Percentiles rank a stretch among this genome's conserved stretches.
Conservation (phyloP, 1,140 invertebrate genomes). For the Ptiloglossa arizonensis region DNA sequence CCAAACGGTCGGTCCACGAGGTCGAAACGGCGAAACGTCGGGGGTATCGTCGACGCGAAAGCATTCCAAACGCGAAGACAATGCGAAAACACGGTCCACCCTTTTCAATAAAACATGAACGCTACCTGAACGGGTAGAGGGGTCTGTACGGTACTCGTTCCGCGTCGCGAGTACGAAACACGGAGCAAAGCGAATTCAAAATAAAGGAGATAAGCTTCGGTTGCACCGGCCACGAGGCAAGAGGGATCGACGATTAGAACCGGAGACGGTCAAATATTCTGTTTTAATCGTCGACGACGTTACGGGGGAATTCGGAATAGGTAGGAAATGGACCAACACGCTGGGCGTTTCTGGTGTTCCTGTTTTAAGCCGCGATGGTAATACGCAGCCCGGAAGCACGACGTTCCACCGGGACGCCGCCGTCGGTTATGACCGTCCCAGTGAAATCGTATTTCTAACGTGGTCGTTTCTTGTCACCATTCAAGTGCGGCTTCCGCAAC, state of each 20-base stretch:
- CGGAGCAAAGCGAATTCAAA: neutral
- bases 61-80: too few relatives aligned
- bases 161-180: neutral
- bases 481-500: constrained; percentile 48
- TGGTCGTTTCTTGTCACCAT: constrained; percentile 50
- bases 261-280: neutral
- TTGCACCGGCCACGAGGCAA: neutral
- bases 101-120: too few relatives aligned
- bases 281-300: constrained; percentile 17
- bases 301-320: neutral
- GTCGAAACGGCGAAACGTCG: too few relatives aligned
- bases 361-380: constrained; percentile 25
- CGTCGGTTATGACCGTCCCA: constrained; percentile 31
- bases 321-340: constrained; percentile 23
- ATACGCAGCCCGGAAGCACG: constrained; percentile 24
- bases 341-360: neutral
- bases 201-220: constrained; percentile 6
- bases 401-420: constrained; percentile 4
- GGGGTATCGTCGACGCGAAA: too few relatives aligned
- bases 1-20: too few relatives aligned
- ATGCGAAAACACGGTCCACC: too few relatives aligned
- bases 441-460: constrained; percentile 52
- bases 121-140: too few relatives aligned
- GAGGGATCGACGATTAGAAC: neutral
- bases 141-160: too few relatives aligned